Conservation (phyloP, 1,140 invertebrate genomes). For the Tetramorium parvispinum region DNA sequence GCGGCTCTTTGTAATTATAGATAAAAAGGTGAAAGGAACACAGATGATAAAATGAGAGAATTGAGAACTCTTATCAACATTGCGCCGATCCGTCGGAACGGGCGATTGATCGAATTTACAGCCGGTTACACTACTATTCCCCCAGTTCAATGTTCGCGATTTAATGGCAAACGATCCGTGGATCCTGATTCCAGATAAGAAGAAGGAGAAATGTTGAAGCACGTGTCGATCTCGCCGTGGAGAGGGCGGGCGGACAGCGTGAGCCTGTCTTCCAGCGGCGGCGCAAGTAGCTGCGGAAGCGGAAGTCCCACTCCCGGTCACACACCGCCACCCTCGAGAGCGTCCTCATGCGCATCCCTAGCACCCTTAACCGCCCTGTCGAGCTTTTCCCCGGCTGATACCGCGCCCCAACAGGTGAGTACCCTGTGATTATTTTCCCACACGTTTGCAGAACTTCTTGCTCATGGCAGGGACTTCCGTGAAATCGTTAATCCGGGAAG, state of each 20-base stretch:
- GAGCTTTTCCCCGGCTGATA: conserved; percentile 81
- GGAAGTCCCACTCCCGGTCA: conserved; percentile 84
- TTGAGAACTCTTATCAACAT: not conserved
- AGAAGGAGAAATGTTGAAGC: conserved; percentile 91
- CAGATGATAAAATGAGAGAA: not conserved
- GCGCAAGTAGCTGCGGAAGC: conserved; percentile 88
- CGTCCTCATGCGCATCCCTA: conserved; percentile 83
- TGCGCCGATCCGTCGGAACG: not conserved
- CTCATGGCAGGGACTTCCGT: not conserved
- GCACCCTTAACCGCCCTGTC: conserved; percentile 82
- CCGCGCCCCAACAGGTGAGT: conserved; percentile 81
- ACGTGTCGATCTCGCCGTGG: conserved; percentile 94
- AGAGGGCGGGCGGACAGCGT: conserved; percentile 92
- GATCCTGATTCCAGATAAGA: conserved; percentile 59
- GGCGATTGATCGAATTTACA: not conserved
- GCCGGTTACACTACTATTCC: not conserved
- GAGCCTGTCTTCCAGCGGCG: conserved; percentile 91
- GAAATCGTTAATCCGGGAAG: not conserved
- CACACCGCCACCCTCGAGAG: conserved; percentile 84
- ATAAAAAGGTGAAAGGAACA: not conserved
- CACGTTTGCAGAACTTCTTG: too few species aligned
- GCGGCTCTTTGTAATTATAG: not conserved
- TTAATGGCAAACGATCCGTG: conserved; percentile 26
- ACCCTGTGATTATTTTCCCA: conserved; percentile 12
- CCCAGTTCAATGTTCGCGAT: conserved; percentile 8